phyloP scores from a whole-genome alignment of 1,140 invertebrate genomes.

The Danaus plexippus region DNA sequence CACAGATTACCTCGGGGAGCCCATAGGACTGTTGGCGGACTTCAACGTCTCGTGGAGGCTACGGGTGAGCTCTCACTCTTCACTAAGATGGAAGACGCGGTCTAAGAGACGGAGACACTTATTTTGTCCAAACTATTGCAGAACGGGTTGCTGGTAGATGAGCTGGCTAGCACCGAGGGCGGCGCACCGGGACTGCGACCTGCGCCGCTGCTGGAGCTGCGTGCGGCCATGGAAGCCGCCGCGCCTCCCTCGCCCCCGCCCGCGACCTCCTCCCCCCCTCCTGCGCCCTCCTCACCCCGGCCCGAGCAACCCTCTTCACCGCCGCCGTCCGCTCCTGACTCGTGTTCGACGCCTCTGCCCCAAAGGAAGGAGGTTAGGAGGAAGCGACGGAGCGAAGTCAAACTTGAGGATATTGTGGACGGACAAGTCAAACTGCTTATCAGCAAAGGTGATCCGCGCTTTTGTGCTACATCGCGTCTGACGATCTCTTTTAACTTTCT shows the following conservation, averaged over 20 bases:
- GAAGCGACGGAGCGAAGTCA: conserved; percentile 26
- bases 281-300: conserved; percentile 13
- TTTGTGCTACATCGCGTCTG: background rate
- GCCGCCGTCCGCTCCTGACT: conserved; percentile 3
- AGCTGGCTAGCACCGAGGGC: conserved; percentile 21
- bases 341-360: conserved; percentile 8
- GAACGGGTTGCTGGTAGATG: conserved; percentile 41
- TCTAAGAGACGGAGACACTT: too few species aligned
- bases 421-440: conserved; percentile 22
- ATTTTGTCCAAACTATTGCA: conserved; percentile 1
- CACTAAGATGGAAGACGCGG: too few species aligned
- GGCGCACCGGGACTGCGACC: conserved; percentile 15
- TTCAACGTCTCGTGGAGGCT: conserved; percentile 50
- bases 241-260: conserved; percentile 31
- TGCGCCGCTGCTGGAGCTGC: conserved; percentile 36
- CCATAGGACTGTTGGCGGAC: conserved; percentile 54
- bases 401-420: conserved; percentile 16
- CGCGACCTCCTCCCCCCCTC: conserved; percentile 13
- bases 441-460: conserved; percentile 22
- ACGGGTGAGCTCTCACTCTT: conserved; percentile 21
- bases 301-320: conserved; percentile 6
- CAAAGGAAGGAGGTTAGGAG: conserved; percentile 23
- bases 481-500: background rate
- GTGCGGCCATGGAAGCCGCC: conserved; percentile 35
- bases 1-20: conserved; percentile 44